Percentiles rank a stretch among this genome's conserved stretches.
Evolutionary conservation across 2,113 vertebrate species (phyloP).

Genomic region (Todiramphus chloris): DNA sequence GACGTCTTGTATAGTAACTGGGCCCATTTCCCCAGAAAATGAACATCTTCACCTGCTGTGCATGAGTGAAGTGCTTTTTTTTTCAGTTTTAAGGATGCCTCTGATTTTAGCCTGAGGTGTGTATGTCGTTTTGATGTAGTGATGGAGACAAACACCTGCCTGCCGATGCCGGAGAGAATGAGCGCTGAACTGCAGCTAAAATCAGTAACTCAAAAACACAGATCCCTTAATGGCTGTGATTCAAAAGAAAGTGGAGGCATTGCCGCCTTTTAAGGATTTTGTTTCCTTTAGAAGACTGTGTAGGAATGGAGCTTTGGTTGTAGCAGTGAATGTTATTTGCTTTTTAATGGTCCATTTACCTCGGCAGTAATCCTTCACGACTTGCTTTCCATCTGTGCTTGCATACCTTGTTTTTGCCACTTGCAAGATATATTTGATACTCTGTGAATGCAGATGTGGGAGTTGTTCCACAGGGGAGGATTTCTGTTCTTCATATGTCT

Average conservation of each 20-base stretch:
- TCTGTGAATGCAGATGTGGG: constrained; percentile 47
- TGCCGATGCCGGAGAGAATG: accelerated
- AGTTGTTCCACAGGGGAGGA: background rate
- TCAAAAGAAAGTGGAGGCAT: background rate
- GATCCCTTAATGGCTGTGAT: background rate
- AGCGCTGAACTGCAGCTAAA: background rate
- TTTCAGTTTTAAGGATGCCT: background rate
- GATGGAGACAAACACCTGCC: background rate
- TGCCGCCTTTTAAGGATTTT: background rate
- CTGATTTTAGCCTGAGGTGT: background rate
- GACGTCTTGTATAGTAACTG: background rate
- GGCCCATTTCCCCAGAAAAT: background rate
- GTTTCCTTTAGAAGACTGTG: background rate
- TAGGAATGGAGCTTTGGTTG: background rate
- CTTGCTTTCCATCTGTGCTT: constrained; percentile 35
- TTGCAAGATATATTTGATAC: constrained; percentile 29
- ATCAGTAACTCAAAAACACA: background rate
- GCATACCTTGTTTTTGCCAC: constrained; percentile 29
- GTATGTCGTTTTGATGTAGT: background rate
- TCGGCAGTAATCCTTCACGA: background rate
- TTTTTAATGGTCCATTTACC: constrained; percentile 51
- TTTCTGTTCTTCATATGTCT: background rate
- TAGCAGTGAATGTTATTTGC: background rate
- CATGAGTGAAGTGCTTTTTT: background rate
- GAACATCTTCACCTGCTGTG: background rate